A percentile compares a stretch with the other conserved stretches of the same genome.
Conservation (phyloP, 1,140 invertebrate genomes). For the Archegozetes longisetosus region DNA sequence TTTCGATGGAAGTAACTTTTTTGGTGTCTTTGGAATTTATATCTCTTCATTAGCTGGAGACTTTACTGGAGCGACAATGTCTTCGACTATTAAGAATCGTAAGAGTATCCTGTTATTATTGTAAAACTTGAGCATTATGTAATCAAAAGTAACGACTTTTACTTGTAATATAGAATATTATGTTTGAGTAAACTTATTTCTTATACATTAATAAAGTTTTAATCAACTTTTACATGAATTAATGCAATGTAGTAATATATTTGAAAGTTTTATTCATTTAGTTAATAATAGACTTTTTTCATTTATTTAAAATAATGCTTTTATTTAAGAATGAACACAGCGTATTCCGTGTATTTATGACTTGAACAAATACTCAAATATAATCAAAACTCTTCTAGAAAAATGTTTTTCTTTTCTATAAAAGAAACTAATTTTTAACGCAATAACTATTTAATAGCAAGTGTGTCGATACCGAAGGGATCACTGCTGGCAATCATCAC, state of each 20-base stretch:
- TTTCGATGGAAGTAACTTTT: constrained; percentile 38
- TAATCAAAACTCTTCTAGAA: too few species aligned
- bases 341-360: neutral
- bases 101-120: too few species aligned
- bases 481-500: constrained; percentile 70
- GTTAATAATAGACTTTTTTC: neutral
- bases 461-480: constrained; percentile 44
- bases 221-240: too few species aligned
- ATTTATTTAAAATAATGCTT: neutral
- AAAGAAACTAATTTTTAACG: neutral
- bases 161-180: too few species aligned
- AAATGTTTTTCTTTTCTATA: neutral
- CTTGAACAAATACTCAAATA: too few species aligned
- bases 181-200: too few species aligned
- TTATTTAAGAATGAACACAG: neutral
- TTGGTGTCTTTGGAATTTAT: constrained; percentile 36
- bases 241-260: neutral
- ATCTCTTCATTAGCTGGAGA: constrained; percentile 39
- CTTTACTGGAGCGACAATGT: constrained; percentile 40
- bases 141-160: too few species aligned
- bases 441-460: neutral
- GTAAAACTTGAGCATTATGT: too few species aligned
- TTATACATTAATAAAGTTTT: too few species aligned
- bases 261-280: too few species aligned
- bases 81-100: constrained; percentile 31